Base-by-base conservation (phyloP, 1,140 invertebrate species). In the Elymnias hypermnestra region DNA sequence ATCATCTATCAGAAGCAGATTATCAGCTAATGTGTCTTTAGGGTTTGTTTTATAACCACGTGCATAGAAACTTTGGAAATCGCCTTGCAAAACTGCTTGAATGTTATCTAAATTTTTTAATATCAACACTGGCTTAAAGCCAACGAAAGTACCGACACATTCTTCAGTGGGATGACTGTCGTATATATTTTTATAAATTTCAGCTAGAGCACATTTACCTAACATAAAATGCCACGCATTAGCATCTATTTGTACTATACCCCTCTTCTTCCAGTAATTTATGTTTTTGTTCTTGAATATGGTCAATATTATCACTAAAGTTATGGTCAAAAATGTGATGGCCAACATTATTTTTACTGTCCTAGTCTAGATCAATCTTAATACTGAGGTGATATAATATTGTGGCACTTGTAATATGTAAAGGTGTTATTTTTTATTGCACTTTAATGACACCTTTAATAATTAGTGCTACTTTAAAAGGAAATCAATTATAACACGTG, bases 51-150 rank as follows among this genome's bases (percentile, higher is more conserved):
- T 8, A 0, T 83, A 37, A 12, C 75, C 72, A 31, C 78, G 63
- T 6, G 60, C 61, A 36, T 71, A 45, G 46, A 88, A 89, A 46
- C 69, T 66, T 41, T 79, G 66, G 50, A 88, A 89, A 44, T 88
- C 87, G 41, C 81, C 78, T 4, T 87, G 66, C 0, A 89, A 33
- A 7, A 91, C 82, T 8, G 72, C 52, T 57, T 88, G 85, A 4
- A 90, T 67, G 7, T 90, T 65, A 14, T 88, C 75, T 2, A 86
- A 63, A 60, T 89, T 82, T 47, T 62, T 68, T 0, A 79, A 8
- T 2, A 73, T 33, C 2, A 75, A 14, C 3, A 57, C 51, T 10
- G 65, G 68, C 5, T 25, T 61, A 0, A 49, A 57, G 4, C 33
- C 47, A 26, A 50, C n/a, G 10, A 37, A 44, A 5, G 29, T 39